Evolutionary conservation across 2,113 vertebrate species (phyloP).

Genomic region (Ammodytes dubius): DNA sequence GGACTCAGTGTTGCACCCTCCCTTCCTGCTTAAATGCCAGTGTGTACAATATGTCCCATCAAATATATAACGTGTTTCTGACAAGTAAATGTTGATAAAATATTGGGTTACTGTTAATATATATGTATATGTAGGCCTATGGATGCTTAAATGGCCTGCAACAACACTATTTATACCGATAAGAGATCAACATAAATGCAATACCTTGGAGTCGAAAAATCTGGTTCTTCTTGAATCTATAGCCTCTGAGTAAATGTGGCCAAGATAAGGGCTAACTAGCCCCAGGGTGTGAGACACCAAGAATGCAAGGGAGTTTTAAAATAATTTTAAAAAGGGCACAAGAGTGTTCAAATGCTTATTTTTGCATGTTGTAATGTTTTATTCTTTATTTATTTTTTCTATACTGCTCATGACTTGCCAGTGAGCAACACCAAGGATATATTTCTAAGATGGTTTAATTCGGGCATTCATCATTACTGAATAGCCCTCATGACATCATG

Average conservation of each 20-base stretch:
- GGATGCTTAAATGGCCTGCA: no score
- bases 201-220: no score
- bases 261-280: no score
- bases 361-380: background rate
- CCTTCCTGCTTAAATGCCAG: background rate
- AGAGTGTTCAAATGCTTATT: background rate
- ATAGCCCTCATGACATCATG: background rate
- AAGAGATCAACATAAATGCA: no score
- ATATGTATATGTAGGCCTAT: no score
- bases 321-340: no score
- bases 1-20: background rate
- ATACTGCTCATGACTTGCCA: background rate
- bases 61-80: background rate
- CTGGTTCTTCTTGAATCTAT: no score
- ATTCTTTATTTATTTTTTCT: background rate
- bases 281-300: no score
- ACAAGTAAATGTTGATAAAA: background rate
- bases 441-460: background rate
- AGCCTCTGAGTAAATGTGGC: no score
- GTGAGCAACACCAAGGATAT: background rate
- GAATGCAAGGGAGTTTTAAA: no score
- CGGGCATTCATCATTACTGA: background rate
- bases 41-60: background rate
- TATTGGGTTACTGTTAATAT: no score
- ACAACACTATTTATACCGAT: no score